These are phyloP conservation scores for Hyla sarda DNA, from an alignment of 2,113 vertebrate species.

Conservation along the genomic window DNA sequence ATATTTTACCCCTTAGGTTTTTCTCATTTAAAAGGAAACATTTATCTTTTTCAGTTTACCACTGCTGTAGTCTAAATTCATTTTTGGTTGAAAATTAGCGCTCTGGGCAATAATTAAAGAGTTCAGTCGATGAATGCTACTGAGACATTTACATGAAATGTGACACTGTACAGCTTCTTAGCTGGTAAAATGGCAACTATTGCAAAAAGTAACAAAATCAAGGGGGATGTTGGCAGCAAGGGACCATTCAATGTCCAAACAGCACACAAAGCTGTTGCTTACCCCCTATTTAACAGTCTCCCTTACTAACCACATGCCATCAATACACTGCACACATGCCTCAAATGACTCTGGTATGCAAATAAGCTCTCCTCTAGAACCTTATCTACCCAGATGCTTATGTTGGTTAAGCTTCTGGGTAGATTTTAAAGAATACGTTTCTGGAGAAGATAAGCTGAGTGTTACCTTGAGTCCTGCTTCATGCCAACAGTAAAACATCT, in stretches of 20 bases:
- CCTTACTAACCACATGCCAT: too few species aligned
- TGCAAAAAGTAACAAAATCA: not conserved
- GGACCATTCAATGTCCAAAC: not conserved
- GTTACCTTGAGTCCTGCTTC: too few species aligned
- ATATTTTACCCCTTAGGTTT: slow-evolving; percentile 47
- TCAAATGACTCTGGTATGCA: too few species aligned
- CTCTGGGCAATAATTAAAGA: slow-evolving; percentile 51
- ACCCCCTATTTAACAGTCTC: too few species aligned
- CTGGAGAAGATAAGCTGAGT: too few species aligned
- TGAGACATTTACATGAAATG: slow-evolving; percentile 43
- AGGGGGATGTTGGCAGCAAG: not conserved
- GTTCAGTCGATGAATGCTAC: slow-evolving; percentile 43
- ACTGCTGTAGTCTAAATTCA: slow-evolving; percentile 36
- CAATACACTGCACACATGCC: too few species aligned
- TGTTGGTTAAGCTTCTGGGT: too few species aligned
- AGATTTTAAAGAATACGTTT: too few species aligned
- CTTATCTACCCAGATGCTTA: too few species aligned
- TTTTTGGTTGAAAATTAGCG: slow-evolving; percentile 47
- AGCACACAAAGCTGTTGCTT: too few species aligned
- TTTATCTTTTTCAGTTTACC: slow-evolving; percentile 56
- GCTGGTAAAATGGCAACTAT: slow-evolving; percentile 19
- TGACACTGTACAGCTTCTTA: slow-evolving; percentile 29
- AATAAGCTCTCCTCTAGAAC: too few species aligned
- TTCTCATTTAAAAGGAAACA: slow-evolving; percentile 52
- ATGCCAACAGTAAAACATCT: too few species aligned